Conservation (phyloP, 2,888 invertebrate species). For the Microplitis manilae region DNA sequence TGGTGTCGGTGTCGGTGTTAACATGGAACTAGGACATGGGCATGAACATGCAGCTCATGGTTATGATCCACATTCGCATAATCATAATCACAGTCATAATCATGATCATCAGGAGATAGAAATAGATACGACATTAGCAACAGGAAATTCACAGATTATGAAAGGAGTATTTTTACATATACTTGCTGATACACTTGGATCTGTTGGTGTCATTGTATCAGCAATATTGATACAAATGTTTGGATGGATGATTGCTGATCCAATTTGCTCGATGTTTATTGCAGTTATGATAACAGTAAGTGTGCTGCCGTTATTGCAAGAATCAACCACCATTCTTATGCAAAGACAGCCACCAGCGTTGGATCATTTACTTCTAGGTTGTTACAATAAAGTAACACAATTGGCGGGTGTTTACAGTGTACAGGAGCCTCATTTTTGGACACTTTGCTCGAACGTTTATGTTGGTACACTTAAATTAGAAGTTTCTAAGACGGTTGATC, state of each 20-base stretch:
- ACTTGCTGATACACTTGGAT: constrained; percentile 95
- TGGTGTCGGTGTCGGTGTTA: constrained; percentile 23
- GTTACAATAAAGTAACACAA: constrained; percentile 91
- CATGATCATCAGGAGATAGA: constrained; percentile 73
- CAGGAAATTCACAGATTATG: constrained; percentile 89
- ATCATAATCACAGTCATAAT: constrained; percentile 64
- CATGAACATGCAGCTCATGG: constrained; percentile 67
- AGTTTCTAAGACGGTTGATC: constrained; percentile 93
- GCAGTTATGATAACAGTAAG: constrained; percentile 91
- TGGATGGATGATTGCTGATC: constrained; percentile 99
- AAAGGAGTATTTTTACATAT: constrained; percentile 98
- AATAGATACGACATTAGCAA: constrained; percentile 72
- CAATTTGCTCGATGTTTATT: constrained; percentile 98
- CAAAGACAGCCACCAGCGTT: constrained; percentile 90
- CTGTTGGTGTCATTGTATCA: constrained; percentile 96
- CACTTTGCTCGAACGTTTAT: constrained; percentile 93
- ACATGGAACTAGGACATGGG: constrained; percentile 57
- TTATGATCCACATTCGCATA: constrained; percentile 64
- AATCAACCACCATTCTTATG: constrained; percentile 93
- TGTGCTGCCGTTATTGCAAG: constrained; percentile 87
- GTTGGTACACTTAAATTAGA: constrained; percentile 95
- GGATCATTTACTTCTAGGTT: constrained; percentile 87
- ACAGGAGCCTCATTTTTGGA: constrained; percentile 99
- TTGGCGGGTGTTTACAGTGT: constrained; percentile 95
- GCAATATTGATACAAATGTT: constrained; percentile 94